These are phyloP conservation scores for Acanthornis magna DNA, from an alignment of 2,797 vertebrate species.

Conservation along the genomic window DNA sequence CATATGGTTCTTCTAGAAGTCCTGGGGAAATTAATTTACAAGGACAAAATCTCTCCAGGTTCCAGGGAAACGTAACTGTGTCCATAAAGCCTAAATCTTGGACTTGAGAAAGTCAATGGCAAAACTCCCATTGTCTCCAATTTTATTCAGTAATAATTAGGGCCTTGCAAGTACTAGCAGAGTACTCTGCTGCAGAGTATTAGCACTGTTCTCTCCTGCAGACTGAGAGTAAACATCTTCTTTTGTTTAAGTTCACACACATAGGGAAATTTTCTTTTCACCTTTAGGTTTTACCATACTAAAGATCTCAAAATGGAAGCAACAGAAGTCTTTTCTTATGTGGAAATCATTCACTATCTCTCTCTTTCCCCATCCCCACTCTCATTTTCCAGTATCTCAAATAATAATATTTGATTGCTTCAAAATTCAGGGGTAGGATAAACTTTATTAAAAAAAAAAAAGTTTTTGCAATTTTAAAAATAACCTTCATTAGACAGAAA, in stretches of 20 bases:
- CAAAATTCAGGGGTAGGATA: neutral
- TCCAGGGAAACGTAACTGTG: neutral
- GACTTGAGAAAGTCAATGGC: neutral
- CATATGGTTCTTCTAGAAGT: neutral
- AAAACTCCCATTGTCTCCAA: neutral
- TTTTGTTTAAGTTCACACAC: neutral
- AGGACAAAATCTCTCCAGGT: neutral
- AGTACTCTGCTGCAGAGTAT: neutral
- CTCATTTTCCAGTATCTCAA: neutral
- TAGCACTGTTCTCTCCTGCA: neutral
- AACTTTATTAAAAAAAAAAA: neutral
- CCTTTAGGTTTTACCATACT: neutral
- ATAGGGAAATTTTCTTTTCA: neutral
- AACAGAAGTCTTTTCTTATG: neutral
- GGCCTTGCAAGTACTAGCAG: neutral
- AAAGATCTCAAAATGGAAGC: neutral
- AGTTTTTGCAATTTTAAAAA: neutral
- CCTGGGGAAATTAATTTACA: neutral
- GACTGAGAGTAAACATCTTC: neutral
- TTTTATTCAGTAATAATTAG: neutral
- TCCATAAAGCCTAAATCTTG: neutral
- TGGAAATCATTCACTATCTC: neutral
- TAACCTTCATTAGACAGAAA: neutral
- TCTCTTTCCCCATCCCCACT: rapidly evolving
- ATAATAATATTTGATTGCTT: neutral